Conservation (phyloP, 92 coral and sea anemone genomes). For the Epizoanthus stellaris region DNA sequence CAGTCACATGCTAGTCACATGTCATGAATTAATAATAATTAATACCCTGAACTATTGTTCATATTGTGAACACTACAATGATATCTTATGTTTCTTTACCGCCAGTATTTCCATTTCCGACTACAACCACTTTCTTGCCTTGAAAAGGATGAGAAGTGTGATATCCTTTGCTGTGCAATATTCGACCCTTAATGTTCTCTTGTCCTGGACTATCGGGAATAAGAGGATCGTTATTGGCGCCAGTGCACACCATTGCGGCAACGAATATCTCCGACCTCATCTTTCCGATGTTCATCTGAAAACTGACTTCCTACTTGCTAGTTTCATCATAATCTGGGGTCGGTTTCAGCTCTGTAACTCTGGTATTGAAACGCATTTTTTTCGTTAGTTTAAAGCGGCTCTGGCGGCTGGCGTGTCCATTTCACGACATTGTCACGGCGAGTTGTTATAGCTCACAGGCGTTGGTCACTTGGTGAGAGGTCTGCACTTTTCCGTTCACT, state of each 20-base stretch:
- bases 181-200: constrained; percentile 68
- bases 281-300: constrained; percentile 24
- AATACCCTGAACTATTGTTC: too few relatives aligned
- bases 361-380: constrained; percentile 61
- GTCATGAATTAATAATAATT: too few relatives aligned
- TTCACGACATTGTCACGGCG: too few relatives aligned
- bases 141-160: constrained; percentile 74
- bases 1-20: too few relatives aligned
- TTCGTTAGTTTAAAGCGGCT: too few relatives aligned
- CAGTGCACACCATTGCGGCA: constrained; percentile 81
- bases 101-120: constrained; percentile 85
- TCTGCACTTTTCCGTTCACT: too few relatives aligned
- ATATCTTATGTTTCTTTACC: constrained; percentile 45
- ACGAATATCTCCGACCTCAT: constrained; percentile 64
- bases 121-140: constrained; percentile 77
- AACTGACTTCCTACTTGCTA: constrained; percentile 78
- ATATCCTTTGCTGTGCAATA: constrained; percentile 78
- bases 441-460: too few relatives aligned
- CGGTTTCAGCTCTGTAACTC: constrained; percentile 56
- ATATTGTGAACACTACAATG: too few relatives aligned
- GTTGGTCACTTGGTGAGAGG: too few relatives aligned
- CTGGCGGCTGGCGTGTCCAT: too few relatives aligned
- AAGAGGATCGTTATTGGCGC: constrained; percentile 55
- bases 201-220: constrained; percentile 61
- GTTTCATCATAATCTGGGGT: constrained; percentile 45